Conservation (phyloP, 2,888 invertebrate species). For the Stenurella melanura region DNA sequence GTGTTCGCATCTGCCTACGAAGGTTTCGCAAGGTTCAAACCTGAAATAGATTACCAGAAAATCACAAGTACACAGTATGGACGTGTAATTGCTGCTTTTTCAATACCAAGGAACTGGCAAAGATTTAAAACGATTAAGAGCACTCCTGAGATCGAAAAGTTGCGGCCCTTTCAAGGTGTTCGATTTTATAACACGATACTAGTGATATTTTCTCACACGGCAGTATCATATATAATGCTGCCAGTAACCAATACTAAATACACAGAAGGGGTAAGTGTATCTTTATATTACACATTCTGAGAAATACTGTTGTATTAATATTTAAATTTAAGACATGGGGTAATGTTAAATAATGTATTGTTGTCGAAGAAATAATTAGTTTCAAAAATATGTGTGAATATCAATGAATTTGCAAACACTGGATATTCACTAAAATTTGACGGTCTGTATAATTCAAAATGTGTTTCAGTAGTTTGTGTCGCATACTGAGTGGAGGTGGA, state of each 20-base stretch:
- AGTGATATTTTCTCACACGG: constrained; percentile 45
- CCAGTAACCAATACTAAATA: constrained; percentile 50
- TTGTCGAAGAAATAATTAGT: too few species aligned
- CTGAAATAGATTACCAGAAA: constrained; percentile 7
- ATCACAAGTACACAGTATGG: constrained; percentile 44
- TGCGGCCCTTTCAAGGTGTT: constrained; percentile 48
- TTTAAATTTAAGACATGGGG: too few species aligned
- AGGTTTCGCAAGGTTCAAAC: background rate
- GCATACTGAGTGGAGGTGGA: too few species aligned
- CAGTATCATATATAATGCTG: constrained; percentile 37
- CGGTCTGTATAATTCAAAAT: too few species aligned
- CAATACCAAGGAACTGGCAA: constrained; percentile 58
- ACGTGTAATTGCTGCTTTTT: constrained; percentile 55
- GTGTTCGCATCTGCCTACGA: constrained; percentile 52
- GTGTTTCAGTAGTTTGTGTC: too few species aligned
- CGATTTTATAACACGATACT: constrained; percentile 50
- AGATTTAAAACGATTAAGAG: constrained; percentile 44
- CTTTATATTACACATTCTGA: background rate
- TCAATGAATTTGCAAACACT: too few species aligned
- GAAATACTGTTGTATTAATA: too few species aligned
- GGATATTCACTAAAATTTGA: too few species aligned
- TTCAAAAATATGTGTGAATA: too few species aligned
- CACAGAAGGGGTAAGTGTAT: constrained; percentile 49
- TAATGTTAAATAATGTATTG: too few species aligned
- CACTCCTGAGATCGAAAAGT: constrained; percentile 44